phyloP scores from a whole-genome alignment of 2,113 vertebrate genomes.

The Cephalopholis sonnerati region DNA sequence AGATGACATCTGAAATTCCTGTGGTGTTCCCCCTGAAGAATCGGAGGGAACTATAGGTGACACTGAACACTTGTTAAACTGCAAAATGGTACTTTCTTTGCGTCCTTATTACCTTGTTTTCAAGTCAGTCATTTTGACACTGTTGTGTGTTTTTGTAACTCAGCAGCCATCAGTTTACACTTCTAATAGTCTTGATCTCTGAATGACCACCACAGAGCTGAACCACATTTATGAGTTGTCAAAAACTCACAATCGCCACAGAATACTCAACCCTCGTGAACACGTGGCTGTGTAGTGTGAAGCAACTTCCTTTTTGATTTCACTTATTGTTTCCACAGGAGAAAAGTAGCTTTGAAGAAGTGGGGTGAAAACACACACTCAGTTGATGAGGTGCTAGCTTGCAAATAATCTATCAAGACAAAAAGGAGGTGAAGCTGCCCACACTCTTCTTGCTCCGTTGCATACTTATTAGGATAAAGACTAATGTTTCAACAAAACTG shows the following conservation, averaged over 20 bases:
- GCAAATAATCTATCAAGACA: not conserved
- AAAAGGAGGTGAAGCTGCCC: conserved; percentile 13
- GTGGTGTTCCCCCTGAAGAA: not conserved
- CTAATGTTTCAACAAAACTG: conserved; percentile 17
- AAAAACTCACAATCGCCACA: not conserved
- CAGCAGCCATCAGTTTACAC: not conserved
- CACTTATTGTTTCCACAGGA: not conserved
- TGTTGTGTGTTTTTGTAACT: not conserved
- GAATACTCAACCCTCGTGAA: not conserved
- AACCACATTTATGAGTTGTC: not conserved
- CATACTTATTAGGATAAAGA: not conserved
- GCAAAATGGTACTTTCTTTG: not conserved
- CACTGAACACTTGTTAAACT: conserved; percentile 12
- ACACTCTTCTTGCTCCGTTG: not conserved
- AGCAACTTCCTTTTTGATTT: conserved; percentile 12
- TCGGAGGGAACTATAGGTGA: not conserved
- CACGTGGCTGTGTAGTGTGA: not conserved
- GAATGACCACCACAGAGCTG: not conserved
- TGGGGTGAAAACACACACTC: not conserved
- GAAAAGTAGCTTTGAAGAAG: conserved; percentile 5
- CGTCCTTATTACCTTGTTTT: conserved; percentile 22
- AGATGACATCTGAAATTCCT: conserved; percentile 14
- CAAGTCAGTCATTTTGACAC: conserved; percentile 28
- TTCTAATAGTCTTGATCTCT: not conserved
- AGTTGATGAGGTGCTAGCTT: not conserved